phyloP scores from a whole-genome alignment of 2,797 vertebrate genomes.

The Acanthopagrus latus region DNA sequence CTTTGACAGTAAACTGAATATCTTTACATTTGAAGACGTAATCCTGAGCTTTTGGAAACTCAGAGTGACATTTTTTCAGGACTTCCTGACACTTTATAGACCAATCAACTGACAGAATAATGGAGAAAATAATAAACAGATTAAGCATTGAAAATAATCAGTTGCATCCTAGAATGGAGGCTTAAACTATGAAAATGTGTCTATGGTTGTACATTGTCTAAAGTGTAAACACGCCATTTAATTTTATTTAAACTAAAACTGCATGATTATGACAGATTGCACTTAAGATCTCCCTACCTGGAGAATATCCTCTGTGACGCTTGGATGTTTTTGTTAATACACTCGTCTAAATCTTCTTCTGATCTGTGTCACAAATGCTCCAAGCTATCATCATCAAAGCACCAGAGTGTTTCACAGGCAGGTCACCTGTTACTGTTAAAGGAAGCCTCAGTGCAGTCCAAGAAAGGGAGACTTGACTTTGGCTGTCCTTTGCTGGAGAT shows the following conservation, averaged over 20 bases:
- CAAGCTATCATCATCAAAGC: conserved; percentile 53
- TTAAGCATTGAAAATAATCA: too few relatives aligned
- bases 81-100: too few relatives aligned
- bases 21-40: too few relatives aligned
- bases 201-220: neutral
- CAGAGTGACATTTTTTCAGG: too few relatives aligned
- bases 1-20: too few relatives aligned
- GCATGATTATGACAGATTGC: conserved; percentile 43
- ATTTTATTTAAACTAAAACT: conserved; percentile 28
- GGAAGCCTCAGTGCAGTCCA: conserved; percentile 9
- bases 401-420: conserved; percentile 10
- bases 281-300: conserved; percentile 31
- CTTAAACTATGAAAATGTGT: neutral
- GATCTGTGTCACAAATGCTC: conserved; percentile 46
- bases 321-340: conserved; percentile 52
- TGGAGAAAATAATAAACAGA: too few relatives aligned
- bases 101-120: too few relatives aligned
- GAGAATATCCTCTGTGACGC: conserved; percentile 45
- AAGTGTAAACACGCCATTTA: conserved; percentile 31
- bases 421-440: conserved; percentile 39
- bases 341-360: conserved; percentile 49
- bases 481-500: conserved; percentile 10
- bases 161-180: too few relatives aligned
- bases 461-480: conserved; percentile 11
- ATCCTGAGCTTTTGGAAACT: too few relatives aligned